A percentile compares a stretch with the other conserved stretches of the same genome.
phyloP scores from a whole-genome alignment of 2,797 vertebrate genomes.

The Sarcoramphus papa region DNA sequence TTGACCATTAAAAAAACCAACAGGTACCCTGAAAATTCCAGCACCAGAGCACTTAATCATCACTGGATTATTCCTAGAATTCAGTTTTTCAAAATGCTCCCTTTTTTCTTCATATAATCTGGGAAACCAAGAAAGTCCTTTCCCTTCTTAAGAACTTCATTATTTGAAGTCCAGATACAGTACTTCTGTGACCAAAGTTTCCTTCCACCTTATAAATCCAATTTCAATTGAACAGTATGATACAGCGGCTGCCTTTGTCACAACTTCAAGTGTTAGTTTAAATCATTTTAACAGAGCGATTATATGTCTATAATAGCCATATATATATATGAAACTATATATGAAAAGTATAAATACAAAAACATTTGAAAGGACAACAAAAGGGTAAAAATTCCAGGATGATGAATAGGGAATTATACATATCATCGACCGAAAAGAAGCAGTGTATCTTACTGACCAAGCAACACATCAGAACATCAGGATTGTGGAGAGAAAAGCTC shows the following conservation, averaged over 20 bases:
- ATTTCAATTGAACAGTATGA: background rate
- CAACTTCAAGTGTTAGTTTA: slow-evolving; percentile 13
- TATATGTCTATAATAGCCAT: background rate
- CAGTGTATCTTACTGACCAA: background rate
- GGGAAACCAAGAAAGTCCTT: background rate
- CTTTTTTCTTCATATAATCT: background rate
- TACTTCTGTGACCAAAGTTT: background rate
- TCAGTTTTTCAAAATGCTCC: background rate
- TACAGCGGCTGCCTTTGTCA: background rate
- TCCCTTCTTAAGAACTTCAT: background rate
- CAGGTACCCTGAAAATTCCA: background rate
- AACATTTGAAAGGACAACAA: background rate
- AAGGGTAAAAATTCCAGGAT: background rate
- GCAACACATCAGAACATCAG: background rate
- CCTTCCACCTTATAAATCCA: background rate
- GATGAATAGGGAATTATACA: background rate
- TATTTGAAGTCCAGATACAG: background rate
- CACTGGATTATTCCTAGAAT: background rate
- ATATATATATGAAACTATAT: background rate
- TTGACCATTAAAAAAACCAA: background rate
- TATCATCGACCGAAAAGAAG: background rate
- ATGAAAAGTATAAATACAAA: background rate
- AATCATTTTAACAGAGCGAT: background rate
- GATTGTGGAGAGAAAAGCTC: background rate
- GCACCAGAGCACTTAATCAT: background rate